These are phyloP conservation scores for Oligia fasciuncula DNA, from an alignment of 2,888 invertebrate species.

Conservation along the genomic window DNA sequence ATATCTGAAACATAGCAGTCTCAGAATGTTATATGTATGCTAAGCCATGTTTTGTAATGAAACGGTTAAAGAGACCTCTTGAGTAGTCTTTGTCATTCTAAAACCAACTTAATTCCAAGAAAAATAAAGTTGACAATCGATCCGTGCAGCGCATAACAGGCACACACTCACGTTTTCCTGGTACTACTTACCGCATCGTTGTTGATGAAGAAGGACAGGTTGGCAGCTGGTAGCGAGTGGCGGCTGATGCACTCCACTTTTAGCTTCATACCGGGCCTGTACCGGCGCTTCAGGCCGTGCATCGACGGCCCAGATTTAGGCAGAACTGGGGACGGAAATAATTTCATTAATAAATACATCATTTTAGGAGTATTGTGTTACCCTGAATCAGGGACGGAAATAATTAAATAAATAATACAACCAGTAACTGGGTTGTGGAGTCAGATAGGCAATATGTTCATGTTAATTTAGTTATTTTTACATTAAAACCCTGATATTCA, in stretches of 20 bases:
- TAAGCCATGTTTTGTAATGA: background rate
- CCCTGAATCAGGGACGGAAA: constrained; percentile 69
- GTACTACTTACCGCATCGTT: constrained; percentile 79
- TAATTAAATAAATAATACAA: background rate
- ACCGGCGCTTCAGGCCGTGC: constrained; percentile 80
- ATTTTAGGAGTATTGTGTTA: background rate
- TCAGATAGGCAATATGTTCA: background rate
- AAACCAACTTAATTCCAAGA: background rate
- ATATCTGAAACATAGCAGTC: background rate
- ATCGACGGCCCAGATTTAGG: constrained; percentile 80
- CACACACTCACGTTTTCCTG: background rate
- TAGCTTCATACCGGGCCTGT: constrained; percentile 82
- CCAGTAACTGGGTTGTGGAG: background rate
- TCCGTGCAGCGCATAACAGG: background rate
- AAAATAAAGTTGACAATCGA: background rate
- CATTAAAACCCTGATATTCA: background rate
- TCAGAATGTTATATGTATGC: background rate
- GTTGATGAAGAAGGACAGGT: constrained; percentile 85
- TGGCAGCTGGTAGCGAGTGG: constrained; percentile 83
- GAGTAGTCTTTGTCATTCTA: background rate
- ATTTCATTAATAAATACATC: background rate
- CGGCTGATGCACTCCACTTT: constrained; percentile 83
- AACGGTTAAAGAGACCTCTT: too few relatives aligned
- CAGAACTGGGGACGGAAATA: constrained; percentile 70
- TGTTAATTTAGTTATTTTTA: background rate